These are phyloP conservation scores for Hepsetus odoe DNA, from an alignment of 2,113 vertebrate species.

Conservation along the genomic window DNA sequence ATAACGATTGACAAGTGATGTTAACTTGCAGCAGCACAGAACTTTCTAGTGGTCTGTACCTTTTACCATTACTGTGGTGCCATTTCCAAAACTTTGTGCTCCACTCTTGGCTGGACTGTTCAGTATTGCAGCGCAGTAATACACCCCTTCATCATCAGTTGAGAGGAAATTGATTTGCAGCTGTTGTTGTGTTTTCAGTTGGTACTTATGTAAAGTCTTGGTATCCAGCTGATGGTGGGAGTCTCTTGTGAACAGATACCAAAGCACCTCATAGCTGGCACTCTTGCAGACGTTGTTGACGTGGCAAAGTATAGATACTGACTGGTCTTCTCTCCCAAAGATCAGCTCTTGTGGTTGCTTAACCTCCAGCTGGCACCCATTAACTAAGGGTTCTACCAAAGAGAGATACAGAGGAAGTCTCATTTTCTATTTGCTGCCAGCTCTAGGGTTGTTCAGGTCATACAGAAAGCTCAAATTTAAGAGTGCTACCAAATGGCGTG, in stretches of 20 bases:
- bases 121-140: slow-evolving; percentile 34
- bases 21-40: not conserved
- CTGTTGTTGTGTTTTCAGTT: not conserved
- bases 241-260: slow-evolving; percentile 39
- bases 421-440: not conserved
- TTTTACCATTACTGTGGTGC: slow-evolving; percentile 41
- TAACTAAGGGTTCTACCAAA: not conserved
- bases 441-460: no score
- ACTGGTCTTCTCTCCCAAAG: not conserved
- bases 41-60: slow-evolving; percentile 21
- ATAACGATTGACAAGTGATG: no score
- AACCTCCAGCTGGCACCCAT: slow-evolving; percentile 5
- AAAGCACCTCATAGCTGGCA: not conserved
- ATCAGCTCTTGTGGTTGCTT: not conserved
- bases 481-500: no score
- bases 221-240: slow-evolving; percentile 22
- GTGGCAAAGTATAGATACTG: slow-evolving; percentile 17
- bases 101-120: not conserved
- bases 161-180: slow-evolving; percentile 37
- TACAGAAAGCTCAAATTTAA: no score
- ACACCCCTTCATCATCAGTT: slow-evolving; percentile 38
- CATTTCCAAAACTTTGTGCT: slow-evolving; percentile 37
- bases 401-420: not conserved
- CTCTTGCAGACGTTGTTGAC: not conserved
- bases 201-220: not conserved